Evolutionary conservation across 2,797 vertebrate genomes (phyloP), one percentile per base, ranked within the genome.

Genomic region (Poecilia picta): DNA sequence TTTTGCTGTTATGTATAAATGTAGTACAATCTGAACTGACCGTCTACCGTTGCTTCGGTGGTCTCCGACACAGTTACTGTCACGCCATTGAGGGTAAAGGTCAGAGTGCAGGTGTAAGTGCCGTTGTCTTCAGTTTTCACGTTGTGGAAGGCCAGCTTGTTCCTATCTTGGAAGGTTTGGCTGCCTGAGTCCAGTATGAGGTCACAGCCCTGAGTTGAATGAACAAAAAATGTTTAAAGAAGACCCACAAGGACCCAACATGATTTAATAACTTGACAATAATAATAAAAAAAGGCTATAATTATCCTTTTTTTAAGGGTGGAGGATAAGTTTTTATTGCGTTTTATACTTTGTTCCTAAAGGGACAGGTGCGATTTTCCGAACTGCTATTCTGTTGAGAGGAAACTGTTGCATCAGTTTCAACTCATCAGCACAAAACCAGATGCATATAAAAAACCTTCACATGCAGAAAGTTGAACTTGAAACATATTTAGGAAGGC

Each of bases 81-180:
- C 3, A 86, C 2, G 0, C 88, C 92, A 1, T 51, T 89, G 0
- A 94, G 83, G 1, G 43, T 85, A 72, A 94, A 94, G 33, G 23
- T 88, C 72, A 94, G 79, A 1, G 85, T 91, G 10, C 94, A 94
- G n/a, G 93, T 94, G 70, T 92, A 92, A 53, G 0, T 0, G 39
- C 57, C n/a, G 0, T 36, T 33, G 83, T 93, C 10, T 2, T 47
- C 1, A 13, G 0, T 0, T 5, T 81, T 10, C 68, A 93, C 91
- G 0, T 0, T 0, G 0, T 36, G 10, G 11, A 94, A 81, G 7
- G 68, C 85, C 66, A 94, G 82, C 15, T 1, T 68, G 55, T 31
- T 72, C 0, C 0, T 20, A 2, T 25, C 47, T 16, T 39, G 31
- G 81, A 87, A 90, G 15, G 10, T n/a, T 2, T 81, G 87, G 2